Evolutionary conservation across 2,113 vertebrate genomes (phyloP).

Genomic region (Patagioenas fasciata): DNA sequence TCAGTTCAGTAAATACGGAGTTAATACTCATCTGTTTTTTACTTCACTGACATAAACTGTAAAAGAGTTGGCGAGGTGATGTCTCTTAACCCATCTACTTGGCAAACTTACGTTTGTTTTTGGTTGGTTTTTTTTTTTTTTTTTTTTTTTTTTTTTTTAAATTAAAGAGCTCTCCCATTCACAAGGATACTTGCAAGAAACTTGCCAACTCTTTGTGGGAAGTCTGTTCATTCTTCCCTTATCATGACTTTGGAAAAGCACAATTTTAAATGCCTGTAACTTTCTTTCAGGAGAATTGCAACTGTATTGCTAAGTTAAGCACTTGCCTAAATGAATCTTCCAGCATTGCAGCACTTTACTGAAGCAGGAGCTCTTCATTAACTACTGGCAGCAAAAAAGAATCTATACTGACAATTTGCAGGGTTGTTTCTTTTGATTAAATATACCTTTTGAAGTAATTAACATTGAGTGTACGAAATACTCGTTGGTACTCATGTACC

Average conservation of each 20-base stretch:
- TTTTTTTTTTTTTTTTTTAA: background rate
- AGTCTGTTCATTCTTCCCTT: background rate
- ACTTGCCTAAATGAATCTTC: background rate
- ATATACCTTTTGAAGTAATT: background rate
- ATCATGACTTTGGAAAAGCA: background rate
- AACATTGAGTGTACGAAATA: background rate
- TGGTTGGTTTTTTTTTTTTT: background rate
- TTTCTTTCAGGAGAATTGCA: background rate
- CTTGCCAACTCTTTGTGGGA: background rate
- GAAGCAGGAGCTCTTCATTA: background rate
- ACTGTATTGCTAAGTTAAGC: background rate
- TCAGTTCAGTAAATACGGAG: background rate
- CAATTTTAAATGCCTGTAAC: background rate
- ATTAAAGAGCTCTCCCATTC: background rate
- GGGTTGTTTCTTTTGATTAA: conserved; percentile 7
- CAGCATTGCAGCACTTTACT: background rate
- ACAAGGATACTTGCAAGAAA: background rate
- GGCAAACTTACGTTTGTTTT: background rate
- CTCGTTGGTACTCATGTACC: background rate
- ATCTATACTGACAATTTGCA: background rate
- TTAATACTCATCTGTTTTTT: background rate
- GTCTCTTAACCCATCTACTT: background rate
- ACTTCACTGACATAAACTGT: background rate
- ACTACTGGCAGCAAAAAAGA: background rate
- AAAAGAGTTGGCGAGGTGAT: background rate